These are phyloP conservation scores for Palloptera scutellata DNA, from an alignment of 2,888 invertebrate species.

Conservation along the genomic window DNA sequence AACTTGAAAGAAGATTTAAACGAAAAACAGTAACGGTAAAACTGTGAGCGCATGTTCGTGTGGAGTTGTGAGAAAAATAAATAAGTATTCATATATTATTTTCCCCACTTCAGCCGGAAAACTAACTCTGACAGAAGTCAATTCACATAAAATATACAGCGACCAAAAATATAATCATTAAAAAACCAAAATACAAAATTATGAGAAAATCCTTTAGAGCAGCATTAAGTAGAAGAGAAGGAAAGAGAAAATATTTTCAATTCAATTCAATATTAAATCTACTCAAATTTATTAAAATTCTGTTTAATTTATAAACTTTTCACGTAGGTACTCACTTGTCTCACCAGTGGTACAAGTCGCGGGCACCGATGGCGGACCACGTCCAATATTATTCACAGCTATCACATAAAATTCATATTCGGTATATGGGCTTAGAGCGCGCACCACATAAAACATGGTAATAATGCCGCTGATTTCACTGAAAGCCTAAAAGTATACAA, in stretches of 20 bases:
- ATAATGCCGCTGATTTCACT: constrained; percentile 93
- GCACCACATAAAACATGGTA: constrained; percentile 90
- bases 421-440: constrained; percentile 90
- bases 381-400: constrained; percentile 93
- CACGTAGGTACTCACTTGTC: constrained; percentile 78
- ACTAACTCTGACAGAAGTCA: no score
- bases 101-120: no score
- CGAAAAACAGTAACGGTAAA: no score
- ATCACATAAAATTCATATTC: constrained; percentile 97
- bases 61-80: no score
- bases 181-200: constrained; percentile 14
- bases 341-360: constrained; percentile 95
- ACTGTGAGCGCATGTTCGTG: no score
- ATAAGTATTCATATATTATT: no score
- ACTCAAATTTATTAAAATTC: neutral
- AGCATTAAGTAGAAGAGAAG: neutral
- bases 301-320: neutral
- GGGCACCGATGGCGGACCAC: constrained; percentile 87
- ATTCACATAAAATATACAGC: neutral
- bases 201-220: neutral
- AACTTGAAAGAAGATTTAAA: no score
- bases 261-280: neutral
- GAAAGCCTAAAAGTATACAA: constrained; percentile 71
- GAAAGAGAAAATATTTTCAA: neutral
- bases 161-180: constrained; percentile 44